These are phyloP conservation scores for Plestiodon gilberti DNA, from an alignment of 2,113 vertebrate genomes.

Conservation along the genomic window DNA sequence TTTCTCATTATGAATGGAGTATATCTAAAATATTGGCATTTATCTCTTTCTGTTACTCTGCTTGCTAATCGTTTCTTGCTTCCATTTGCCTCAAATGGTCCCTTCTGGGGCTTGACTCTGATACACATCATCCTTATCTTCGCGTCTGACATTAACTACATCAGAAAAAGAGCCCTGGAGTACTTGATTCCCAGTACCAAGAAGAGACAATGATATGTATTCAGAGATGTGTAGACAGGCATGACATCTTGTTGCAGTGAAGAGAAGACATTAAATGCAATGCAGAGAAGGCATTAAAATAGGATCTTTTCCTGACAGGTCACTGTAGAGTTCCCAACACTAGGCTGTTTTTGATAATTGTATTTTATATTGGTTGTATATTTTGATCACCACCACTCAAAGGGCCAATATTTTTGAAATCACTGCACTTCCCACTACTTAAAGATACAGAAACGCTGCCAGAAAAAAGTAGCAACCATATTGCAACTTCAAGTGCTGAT, in stretches of 20 bases:
- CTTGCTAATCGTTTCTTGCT: background rate
- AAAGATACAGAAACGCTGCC: no score
- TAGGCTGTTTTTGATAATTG: background rate
- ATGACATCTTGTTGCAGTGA: background rate
- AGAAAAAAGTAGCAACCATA: background rate
- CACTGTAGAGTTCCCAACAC: background rate
- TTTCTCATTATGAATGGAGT: constrained; percentile 1
- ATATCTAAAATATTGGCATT: background rate
- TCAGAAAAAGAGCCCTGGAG: background rate
- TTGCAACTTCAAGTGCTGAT: no score
- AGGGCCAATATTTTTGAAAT: background rate
- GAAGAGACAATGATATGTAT: constrained; percentile 1
- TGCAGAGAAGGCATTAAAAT: constrained; percentile 1
- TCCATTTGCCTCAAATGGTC: constrained; percentile 8
- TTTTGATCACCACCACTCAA: background rate
- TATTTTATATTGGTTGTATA: background rate
- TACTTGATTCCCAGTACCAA: background rate
- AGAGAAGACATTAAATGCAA: background rate
- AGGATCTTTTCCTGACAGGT: background rate
- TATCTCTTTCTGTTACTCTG: background rate
- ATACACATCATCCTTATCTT: constrained; percentile 6
- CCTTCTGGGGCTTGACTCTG: background rate
- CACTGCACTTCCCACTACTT: background rate
- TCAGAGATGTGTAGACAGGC: background rate
- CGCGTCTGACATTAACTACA: background rate